Conservation (phyloP, 1,140 invertebrate species). For the Archivesica marissinica region DNA sequence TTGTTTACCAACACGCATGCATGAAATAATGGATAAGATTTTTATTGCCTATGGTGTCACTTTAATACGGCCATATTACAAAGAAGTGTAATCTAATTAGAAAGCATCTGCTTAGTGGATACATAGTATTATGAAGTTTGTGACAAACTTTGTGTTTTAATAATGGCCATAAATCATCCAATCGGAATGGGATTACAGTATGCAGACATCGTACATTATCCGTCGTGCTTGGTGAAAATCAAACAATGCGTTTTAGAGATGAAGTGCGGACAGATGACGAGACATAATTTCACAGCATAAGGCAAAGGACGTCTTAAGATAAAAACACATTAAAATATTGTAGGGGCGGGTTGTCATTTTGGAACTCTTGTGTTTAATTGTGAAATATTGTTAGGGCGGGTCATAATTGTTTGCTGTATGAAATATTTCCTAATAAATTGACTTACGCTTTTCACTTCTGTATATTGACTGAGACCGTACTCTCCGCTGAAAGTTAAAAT, state of each 20-base stretch:
- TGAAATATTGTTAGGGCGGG: background rate
- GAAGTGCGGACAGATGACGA: background rate
- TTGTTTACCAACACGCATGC: background rate
- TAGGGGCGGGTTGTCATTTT: background rate
- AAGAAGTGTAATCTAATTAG: background rate
- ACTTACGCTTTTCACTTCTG: conserved; percentile 95
- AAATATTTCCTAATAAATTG: conserved; percentile 65
- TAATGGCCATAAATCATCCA: too few relatives aligned
- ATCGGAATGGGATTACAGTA: too few relatives aligned
- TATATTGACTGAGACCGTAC: conserved; percentile 94
- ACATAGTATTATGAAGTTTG: background rate
- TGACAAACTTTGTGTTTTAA: background rate
- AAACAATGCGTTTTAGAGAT: too few relatives aligned
- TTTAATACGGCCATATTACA: too few relatives aligned
- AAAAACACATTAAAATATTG: background rate
- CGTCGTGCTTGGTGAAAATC: too few relatives aligned
- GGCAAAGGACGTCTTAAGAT: conserved; percentile 4
- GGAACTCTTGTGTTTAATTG: background rate
- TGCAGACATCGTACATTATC: too few relatives aligned
- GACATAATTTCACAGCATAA: background rate
- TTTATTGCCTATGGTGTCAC: background rate
- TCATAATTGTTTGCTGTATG: background rate
- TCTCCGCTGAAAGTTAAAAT: conserved; percentile 88
- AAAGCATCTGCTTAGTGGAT: background rate
- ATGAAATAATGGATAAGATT: background rate